A percentile compares a stretch with the other conserved stretches of the same genome.
phyloP scores from a whole-genome alignment of 2,888 invertebrate genomes.

The Chrysina gloriosa region DNA sequence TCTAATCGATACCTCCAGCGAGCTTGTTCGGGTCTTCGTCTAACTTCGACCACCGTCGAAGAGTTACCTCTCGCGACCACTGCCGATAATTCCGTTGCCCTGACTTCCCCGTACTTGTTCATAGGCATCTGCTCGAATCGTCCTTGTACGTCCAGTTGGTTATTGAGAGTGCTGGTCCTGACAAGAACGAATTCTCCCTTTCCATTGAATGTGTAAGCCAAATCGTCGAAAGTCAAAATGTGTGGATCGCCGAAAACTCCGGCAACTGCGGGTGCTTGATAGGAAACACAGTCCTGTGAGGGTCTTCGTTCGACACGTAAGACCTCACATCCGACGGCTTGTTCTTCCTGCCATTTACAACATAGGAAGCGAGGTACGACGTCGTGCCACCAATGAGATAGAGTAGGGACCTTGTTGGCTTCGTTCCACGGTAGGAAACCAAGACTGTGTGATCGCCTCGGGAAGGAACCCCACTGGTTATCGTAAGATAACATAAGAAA shows the following conservation, averaged over 20 bases:
- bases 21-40: slow-evolving; percentile 83
- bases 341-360: slow-evolving; percentile 92
- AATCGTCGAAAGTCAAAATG: slow-evolving; percentile 90
- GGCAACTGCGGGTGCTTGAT: slow-evolving; percentile 91
- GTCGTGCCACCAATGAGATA: slow-evolving; percentile 97
- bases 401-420: slow-evolving; percentile 91
- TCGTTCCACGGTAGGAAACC: slow-evolving; percentile 95
- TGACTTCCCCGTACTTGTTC: slow-evolving; percentile 80
- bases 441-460: slow-evolving; percentile 87
- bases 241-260: slow-evolving; percentile 93
- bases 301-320: slow-evolving; percentile 94
- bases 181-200: slow-evolving; percentile 92
- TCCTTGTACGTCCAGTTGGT: slow-evolving; percentile 87
- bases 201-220: slow-evolving; percentile 94
- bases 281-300: slow-evolving; percentile 95
- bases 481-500: slow-evolving; percentile 95
- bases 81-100: slow-evolving; percentile 84
- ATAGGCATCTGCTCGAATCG: slow-evolving; percentile 84
- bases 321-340: slow-evolving; percentile 93
- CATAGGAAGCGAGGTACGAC: slow-evolving; percentile 94
- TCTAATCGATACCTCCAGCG: slow-evolving; percentile 93
- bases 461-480: slow-evolving; percentile 93
- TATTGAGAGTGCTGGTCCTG: slow-evolving; percentile 78
- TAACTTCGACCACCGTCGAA: slow-evolving; percentile 87
- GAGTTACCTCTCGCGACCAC: slow-evolving; percentile 89